Conservation (phyloP, 2,113 vertebrate genomes). For the Saguinus midas region DNA sequence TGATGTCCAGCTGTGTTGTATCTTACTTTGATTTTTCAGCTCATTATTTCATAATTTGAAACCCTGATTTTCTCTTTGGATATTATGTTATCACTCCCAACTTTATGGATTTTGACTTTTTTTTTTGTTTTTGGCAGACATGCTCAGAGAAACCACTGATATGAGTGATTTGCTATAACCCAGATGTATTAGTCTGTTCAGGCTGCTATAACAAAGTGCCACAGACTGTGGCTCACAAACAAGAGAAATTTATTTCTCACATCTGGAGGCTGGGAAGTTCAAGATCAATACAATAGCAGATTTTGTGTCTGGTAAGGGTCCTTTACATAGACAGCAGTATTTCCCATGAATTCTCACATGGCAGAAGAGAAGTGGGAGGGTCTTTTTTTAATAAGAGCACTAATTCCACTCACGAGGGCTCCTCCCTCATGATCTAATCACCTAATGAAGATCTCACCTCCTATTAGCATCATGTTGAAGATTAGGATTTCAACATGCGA, state of each 20-base stretch:
- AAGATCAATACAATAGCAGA: neutral
- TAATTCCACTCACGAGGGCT: neutral
- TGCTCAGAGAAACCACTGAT: neutral
- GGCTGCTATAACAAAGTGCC: neutral
- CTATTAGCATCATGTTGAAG: neutral
- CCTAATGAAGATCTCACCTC: neutral
- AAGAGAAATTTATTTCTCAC: neutral
- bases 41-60: conserved; percentile 1
- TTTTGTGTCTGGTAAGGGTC: neutral
- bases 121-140: neutral
- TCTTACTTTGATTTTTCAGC: conserved; percentile 12
- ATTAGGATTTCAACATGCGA: neutral
- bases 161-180: neutral
- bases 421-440: neutral
- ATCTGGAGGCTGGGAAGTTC: neutral
- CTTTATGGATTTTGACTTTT: conserved; percentile 3
- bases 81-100: neutral
- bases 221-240: neutral
- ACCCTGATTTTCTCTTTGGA: neutral
- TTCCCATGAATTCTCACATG: neutral
- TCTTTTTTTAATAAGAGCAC: neutral
- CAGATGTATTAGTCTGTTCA: neutral
- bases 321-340: neutral
- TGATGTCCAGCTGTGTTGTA: neutral
- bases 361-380: neutral